Evolutionary conservation across 1,140 invertebrate species (phyloP).

Genomic region (Melanaphis sacchari): DNA sequence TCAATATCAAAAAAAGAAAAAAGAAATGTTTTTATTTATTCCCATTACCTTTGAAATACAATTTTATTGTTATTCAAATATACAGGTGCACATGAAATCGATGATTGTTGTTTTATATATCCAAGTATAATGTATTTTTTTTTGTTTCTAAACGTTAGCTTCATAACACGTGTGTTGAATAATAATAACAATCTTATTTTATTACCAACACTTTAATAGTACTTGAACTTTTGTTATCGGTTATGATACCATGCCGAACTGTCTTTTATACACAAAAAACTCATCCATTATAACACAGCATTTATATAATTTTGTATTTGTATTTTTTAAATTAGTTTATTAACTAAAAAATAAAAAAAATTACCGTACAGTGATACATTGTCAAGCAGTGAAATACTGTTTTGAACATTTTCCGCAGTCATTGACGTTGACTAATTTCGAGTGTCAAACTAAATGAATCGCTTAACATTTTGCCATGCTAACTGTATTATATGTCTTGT

Average conservation of each 20-base stretch:
- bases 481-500: conserved; percentile 13
- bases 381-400: not conserved
- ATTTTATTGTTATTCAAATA: conserved; percentile 13
- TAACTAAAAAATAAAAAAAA: not conserved
- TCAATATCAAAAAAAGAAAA: not conserved
- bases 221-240: not conserved
- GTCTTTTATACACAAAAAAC: not conserved
- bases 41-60: not conserved
- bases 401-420: not conserved
- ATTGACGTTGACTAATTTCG: not conserved
- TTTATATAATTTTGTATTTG: not conserved
- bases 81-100: not conserved
- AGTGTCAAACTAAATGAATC: not conserved
- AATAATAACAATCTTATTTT: conserved; percentile 45
- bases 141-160: not conserved
- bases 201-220: not conserved
- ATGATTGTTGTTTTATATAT: conserved; percentile 13
- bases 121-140: not conserved
- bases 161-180: conserved; percentile 43
- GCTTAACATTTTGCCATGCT: not conserved
- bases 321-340: not conserved
- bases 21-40: not conserved
- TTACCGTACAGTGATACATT: not conserved
- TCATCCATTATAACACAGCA: not conserved
- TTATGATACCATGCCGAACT: not conserved